These are phyloP conservation scores for Eulimnadia texana DNA, from an alignment of 1,140 invertebrate species.

Conservation along the genomic window DNA sequence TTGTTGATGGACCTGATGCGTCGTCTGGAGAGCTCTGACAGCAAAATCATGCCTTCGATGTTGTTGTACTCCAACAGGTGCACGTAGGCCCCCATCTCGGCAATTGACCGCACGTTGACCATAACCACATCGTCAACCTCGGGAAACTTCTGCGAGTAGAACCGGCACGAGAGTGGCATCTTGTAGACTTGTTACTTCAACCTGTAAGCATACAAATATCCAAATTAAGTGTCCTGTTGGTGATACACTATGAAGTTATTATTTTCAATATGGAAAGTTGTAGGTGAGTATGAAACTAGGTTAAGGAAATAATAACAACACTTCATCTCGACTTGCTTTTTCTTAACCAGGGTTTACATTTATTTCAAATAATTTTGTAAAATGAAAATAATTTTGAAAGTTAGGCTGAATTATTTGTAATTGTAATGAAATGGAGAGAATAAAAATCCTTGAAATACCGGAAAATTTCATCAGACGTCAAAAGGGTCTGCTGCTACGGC, in stretches of 20 bases:
- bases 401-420: too few relatives aligned
- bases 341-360: too few relatives aligned
- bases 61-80: conserved; percentile 97
- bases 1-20: conserved; percentile 99
- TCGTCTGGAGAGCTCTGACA: conserved; percentile 91
- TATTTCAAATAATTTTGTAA: too few relatives aligned
- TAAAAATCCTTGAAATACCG: neutral
- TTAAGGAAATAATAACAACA: too few relatives aligned
- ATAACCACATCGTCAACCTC: conserved; percentile 99
- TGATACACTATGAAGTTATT: too few relatives aligned
- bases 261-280: too few relatives aligned
- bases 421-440: too few relatives aligned
- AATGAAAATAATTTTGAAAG: too few relatives aligned
- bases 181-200: conserved; percentile 10
- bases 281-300: too few relatives aligned
- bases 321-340: too few relatives aligned
- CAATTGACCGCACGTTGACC: conserved; percentile 96
- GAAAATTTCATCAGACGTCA: neutral
- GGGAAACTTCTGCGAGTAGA: conserved; percentile 95
- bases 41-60: conserved; percentile 91
- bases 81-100: conserved; percentile 99
- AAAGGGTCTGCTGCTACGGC: neutral
- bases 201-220: too few relatives aligned
- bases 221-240: too few relatives aligned
- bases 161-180: conserved; percentile 93